phyloP scores from a whole-genome alignment of 2,113 vertebrate genomes.

The Spea multiplicata region DNA sequence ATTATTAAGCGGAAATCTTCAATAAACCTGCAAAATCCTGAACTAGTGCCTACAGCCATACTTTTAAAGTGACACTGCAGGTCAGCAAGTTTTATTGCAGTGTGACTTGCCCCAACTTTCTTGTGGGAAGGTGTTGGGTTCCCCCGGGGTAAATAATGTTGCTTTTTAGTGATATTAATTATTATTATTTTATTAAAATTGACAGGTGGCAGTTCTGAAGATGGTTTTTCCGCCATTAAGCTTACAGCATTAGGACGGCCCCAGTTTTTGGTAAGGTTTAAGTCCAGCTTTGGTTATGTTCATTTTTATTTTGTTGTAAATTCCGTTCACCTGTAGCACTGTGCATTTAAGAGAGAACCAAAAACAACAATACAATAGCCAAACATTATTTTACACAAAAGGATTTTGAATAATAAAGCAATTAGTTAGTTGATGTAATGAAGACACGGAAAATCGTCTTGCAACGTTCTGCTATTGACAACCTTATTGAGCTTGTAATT shows the following conservation, averaged over 20 bases:
- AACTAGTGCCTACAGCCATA: too few relatives aligned
- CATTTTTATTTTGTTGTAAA: not conserved
- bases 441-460: not conserved
- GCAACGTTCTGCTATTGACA: not conserved
- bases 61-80: too few relatives aligned
- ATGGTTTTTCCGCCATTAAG: conserved; percentile 87
- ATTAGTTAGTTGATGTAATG: not conserved
- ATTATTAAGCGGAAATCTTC: too few relatives aligned
- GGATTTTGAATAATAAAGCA: not conserved
- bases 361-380: too few relatives aligned
- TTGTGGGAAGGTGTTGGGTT: too few relatives aligned
- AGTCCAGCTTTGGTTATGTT: not conserved
- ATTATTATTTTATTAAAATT: too few relatives aligned
- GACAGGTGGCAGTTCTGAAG: conserved; percentile 75
- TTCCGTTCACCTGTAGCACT: not conserved
- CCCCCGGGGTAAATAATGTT: too few relatives aligned
- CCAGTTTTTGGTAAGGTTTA: conserved; percentile 83
- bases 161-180: too few relatives aligned
- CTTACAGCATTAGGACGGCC: conserved; percentile 85
- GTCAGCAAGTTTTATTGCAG: too few relatives aligned
- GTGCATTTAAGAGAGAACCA: too few relatives aligned
- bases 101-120: too few relatives aligned
- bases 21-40: too few relatives aligned
- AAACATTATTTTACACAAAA: not conserved
- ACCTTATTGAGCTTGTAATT: conserved; percentile 26